These are phyloP conservation scores for Apogon hyalosoma DNA, from an alignment of 2,797 vertebrate species.

Conservation along the genomic window DNA sequence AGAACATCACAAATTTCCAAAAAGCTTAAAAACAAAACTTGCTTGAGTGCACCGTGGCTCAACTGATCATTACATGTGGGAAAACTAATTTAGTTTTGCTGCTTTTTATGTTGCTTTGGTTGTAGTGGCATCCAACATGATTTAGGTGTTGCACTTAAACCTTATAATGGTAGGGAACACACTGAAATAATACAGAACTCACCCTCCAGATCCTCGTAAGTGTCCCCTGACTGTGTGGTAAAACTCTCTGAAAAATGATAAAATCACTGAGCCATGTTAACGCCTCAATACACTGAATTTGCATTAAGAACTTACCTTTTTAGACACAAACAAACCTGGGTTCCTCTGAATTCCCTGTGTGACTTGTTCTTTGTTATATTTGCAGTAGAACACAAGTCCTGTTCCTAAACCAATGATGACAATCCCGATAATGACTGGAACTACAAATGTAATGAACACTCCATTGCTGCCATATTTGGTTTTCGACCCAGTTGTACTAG, in stretches of 20 bases:
- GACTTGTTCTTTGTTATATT: neutral
- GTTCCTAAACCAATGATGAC: conserved; percentile 7
- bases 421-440: neutral
- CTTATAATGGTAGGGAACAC: too few species aligned
- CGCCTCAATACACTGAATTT: neutral
- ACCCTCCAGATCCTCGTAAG: conserved; percentile 38
- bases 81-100: too few species aligned
- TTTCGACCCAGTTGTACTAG: fast-evolving
- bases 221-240: fast-evolving
- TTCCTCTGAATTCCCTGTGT: neutral
- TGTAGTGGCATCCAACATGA: too few species aligned
- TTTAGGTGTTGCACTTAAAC: too few species aligned
- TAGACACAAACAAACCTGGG: conserved; percentile 39
- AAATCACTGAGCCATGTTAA: neutral
- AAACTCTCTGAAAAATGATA: conserved; percentile 8
- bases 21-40: too few species aligned
- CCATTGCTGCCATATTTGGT: neutral
- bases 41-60: too few species aligned
- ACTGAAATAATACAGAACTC: conserved; percentile 8
- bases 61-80: too few species aligned
- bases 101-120: too few species aligned
- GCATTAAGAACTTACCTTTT: neutral
- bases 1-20: too few species aligned
- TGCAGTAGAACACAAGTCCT: conserved; percentile 38
- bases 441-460: neutral